A percentile compares a stretch with the other conserved stretches of the same genome.
phyloP scores from a whole-genome alignment of 2,797 vertebrate species.

The Premnoplex brunnescens region DNA sequence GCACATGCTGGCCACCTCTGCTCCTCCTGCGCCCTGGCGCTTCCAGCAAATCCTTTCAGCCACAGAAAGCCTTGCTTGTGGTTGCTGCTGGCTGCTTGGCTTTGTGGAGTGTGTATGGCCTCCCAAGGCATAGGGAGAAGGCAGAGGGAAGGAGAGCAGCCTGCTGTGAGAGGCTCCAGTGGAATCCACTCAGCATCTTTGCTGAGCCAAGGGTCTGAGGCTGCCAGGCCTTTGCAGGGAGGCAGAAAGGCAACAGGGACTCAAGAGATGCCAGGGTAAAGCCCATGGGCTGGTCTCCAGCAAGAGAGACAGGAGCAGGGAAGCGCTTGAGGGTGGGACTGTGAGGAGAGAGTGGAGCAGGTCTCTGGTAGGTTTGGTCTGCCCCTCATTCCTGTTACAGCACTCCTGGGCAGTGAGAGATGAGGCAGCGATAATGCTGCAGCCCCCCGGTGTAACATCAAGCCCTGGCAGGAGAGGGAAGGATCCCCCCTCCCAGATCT shows the following conservation, averaged over 20 bases:
- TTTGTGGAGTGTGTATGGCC: rapidly evolving
- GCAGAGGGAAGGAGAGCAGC: neutral
- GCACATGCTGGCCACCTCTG: rapidly evolving
- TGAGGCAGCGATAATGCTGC: neutral
- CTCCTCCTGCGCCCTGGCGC: rapidly evolving
- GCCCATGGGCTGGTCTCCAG: neutral
- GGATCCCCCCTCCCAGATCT: neutral
- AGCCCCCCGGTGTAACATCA: rapidly evolving
- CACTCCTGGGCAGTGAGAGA: neutral
- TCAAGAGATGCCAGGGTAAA: neutral
- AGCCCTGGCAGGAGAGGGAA: neutral
- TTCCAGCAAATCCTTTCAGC: neutral
- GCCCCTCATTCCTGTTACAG: rapidly evolving
- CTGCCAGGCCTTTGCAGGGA: neutral
- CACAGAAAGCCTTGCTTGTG: neutral
- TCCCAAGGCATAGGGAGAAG: neutral
- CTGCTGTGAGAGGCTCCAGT: rapidly evolving
- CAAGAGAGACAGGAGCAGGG: neutral
- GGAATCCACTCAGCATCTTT: neutral
- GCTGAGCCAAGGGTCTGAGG: neutral
- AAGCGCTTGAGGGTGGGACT: neutral
- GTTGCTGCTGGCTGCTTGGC: neutral
- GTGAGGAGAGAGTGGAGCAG: neutral
- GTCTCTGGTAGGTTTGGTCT: neutral
- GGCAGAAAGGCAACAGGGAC: neutral